Evolutionary conservation across 2,888 invertebrate genomes (phyloP), one percentile per base, ranked within the genome.

Genomic region (Netelia melanura): DNA sequence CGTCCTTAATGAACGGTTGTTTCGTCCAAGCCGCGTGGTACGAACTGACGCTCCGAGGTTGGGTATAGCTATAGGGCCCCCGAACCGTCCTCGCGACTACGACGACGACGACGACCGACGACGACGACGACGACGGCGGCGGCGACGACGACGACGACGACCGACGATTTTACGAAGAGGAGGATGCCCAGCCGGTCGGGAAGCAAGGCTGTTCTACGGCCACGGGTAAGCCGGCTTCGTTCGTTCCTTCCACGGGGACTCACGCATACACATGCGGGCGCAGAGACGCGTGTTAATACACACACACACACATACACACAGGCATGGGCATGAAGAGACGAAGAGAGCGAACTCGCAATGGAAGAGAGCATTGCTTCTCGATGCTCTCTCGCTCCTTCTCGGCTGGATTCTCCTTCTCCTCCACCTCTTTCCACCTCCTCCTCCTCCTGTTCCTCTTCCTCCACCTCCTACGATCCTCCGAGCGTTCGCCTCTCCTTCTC

Each of bases 21-120:
- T 92, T 91, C 93, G 91, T 91, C 90, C 90, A 89, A 89, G 92
- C 92, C 93, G 93, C 93, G 93, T 93, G 93, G 91, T 93, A 91
- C 90, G 91, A 88, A 93, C 93, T 93, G 93, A 93, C 90, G 92
- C 89, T 89, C 88, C 83, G 88, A 89, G 89, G 90, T 89, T 88
- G 90, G 89, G 91, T 92, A 91, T 92, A 92, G 91, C 92, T 89
- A 89, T 89, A 88, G 88, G 88, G 87, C 86, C 21, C 21, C 21
- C 17, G 58, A 58, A 48, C 48, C 48, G 48, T 48, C 48, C 14
- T 48, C 48, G 48, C 52, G 62, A 25, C n/a, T 25, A 56, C 71
- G 72, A 56, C 38, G 65, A 72, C 48, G 77, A 52, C 38, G 67
- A 85, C 77, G 78, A 74, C 43, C 54, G 30, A 43, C 6, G 43